Conservation (phyloP, 1,140 invertebrate genomes). For the Atopsyche davidsoni region DNA sequence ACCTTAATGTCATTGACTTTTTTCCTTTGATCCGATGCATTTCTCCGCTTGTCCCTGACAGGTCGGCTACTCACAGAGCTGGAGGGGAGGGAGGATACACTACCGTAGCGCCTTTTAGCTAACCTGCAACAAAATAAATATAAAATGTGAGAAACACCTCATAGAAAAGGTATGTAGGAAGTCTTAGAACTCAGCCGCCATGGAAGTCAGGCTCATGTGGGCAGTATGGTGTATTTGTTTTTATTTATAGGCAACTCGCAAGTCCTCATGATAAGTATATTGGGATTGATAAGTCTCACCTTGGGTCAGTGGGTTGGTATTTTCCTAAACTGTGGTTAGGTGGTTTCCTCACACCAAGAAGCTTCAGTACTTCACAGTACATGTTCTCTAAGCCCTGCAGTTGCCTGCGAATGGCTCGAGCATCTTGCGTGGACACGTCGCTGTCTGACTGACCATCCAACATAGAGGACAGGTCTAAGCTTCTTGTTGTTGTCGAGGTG, state of each 20-base stretch:
- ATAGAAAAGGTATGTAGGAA: too few species aligned
- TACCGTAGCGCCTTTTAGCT: conserved; percentile 57
- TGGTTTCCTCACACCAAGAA: conserved; percentile 64
- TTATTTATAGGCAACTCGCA: too few species aligned
- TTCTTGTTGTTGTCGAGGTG: conserved; percentile 68
- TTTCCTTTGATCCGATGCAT: conserved; percentile 59
- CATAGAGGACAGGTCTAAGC: conserved; percentile 75
- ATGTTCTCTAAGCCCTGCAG: conserved; percentile 81
- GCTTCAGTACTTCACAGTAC: conserved; percentile 79
- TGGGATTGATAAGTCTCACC: too few species aligned
- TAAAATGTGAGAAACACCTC: too few species aligned
- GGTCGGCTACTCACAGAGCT: conserved; percentile 73
- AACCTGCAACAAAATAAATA: conserved; percentile 19
- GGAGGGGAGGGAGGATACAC: conserved; percentile 74
- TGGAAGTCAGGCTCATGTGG: too few species aligned
- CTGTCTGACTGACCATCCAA: conserved; percentile 66
- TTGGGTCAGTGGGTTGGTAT: conserved; percentile 56
- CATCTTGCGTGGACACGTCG: conserved; percentile 70
- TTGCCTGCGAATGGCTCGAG: conserved; percentile 72
- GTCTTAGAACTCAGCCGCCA: too few species aligned
- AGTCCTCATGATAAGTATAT: too few species aligned
- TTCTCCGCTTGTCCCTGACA: conserved; percentile 57
- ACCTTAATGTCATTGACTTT: conserved; percentile 73
- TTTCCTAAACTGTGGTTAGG: conserved; percentile 35
- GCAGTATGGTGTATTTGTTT: too few species aligned